Conservation (phyloP, 2,888 invertebrate species). For the Melikaiella ostensackeni region DNA sequence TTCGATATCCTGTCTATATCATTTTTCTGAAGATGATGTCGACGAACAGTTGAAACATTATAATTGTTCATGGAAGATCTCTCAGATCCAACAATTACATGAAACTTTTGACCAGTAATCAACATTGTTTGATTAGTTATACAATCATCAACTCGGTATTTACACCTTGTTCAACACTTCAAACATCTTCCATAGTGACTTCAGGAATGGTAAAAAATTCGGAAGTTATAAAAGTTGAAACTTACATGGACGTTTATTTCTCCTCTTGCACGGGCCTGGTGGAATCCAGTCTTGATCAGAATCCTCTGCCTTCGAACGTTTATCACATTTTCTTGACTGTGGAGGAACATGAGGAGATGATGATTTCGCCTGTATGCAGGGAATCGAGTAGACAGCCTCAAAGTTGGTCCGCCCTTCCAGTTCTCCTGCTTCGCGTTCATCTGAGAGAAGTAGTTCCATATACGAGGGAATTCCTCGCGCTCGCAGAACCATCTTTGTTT, state of each 20-base stretch:
- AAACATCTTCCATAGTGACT: no score
- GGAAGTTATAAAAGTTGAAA: conserved; percentile 18
- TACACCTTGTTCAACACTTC: no score
- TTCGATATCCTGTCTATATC: no score
- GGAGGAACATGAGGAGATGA: conserved; percentile 59
- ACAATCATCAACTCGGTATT: no score
- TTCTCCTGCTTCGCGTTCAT: conserved; percentile 67
- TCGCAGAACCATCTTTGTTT: conserved; percentile 69
- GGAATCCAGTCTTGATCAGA: conserved; percentile 75
- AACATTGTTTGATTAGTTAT: no score
- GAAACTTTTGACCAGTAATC: no score
- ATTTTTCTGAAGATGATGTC: no score
- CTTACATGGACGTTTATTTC: conserved; percentile 71
- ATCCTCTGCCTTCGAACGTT: conserved; percentile 66
- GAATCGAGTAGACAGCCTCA: conserved; percentile 65
- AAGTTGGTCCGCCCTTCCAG: conserved; percentile 70
- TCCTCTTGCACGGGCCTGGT: conserved; percentile 73
- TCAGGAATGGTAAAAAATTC: background rate
- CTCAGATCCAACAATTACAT: no score
- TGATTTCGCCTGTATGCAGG: conserved; percentile 62
- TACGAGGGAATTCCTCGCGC: conserved; percentile 74
- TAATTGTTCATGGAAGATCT: no score
- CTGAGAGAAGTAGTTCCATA: conserved; percentile 71
- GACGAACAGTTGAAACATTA: no score
- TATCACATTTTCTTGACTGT: conserved; percentile 58